phyloP scores from a whole-genome alignment of 2,113 vertebrate genomes.

The Tangachromis dhanisi region DNA sequence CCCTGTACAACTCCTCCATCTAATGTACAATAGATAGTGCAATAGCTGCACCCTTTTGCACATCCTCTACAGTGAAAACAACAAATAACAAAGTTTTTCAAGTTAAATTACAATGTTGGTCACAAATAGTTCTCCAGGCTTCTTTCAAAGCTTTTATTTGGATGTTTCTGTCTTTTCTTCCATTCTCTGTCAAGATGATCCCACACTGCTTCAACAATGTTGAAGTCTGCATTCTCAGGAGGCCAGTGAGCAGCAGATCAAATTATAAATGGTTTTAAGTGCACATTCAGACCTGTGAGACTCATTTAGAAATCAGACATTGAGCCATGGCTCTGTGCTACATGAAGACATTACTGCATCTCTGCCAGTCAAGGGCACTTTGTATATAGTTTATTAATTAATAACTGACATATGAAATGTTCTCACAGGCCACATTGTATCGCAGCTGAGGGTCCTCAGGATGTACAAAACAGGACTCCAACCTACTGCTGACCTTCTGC shows the following conservation, averaged over 20 bases:
- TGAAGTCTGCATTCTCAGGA: not conserved
- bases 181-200: not conserved
- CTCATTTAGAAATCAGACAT: not conserved
- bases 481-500: too few relatives aligned
- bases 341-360: not conserved
- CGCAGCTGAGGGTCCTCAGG: too few relatives aligned
- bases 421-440: not conserved
- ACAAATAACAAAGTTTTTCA: not conserved
- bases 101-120: fast-evolving
- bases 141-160: not conserved
- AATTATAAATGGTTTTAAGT: not conserved
- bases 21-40: not conserved
- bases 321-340: not conserved
- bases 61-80: not conserved
- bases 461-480: too few relatives aligned
- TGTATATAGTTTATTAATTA: not conserved
- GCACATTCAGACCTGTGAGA: not conserved
- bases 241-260: not conserved
- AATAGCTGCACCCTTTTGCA: not conserved
- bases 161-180: not conserved
- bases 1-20: not conserved
- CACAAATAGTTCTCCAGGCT: not conserved
- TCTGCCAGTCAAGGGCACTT: not conserved
- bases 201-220: not conserved
- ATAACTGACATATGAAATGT: not conserved